Percentiles rank a stretch among this genome's conserved stretches.
These are phyloP conservation scores for Phycodurus eques DNA, from an alignment of 2,113 vertebrate genomes.

Conservation along the genomic window DNA sequence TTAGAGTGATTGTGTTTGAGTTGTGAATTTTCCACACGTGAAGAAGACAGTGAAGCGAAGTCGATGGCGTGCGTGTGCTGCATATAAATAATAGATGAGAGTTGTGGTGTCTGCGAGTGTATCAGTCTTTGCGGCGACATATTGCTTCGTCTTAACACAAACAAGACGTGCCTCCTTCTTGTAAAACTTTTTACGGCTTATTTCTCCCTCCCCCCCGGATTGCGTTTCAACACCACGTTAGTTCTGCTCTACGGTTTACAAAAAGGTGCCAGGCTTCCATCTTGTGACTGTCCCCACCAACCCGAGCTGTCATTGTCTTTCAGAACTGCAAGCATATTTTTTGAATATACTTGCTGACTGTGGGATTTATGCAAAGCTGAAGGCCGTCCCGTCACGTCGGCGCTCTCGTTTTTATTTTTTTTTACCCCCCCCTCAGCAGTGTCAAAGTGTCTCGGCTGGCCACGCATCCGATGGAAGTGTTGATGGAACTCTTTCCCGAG, in stretches of 20 bases:
- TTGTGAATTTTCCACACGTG: background rate
- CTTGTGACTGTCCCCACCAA: background rate
- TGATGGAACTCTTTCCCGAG: slow-evolving; percentile 17
- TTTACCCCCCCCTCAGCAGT: slow-evolving; percentile 3
- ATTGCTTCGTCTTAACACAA: background rate
- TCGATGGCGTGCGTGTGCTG: background rate
- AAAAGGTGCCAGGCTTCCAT: background rate
- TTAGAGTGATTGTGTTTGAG: too few species aligned
- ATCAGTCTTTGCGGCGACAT: background rate
- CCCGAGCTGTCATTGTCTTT: background rate
- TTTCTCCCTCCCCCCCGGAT: background rate
- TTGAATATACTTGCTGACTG: background rate
- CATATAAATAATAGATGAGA: background rate
- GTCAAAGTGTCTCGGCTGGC: background rate
- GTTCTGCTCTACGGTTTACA: background rate
- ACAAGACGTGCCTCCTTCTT: background rate
- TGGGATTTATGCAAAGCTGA: background rate
- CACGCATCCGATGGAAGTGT: slow-evolving; percentile 16
- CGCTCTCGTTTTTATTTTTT: slow-evolving; percentile 11
- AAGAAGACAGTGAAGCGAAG: background rate
- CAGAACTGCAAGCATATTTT: background rate
- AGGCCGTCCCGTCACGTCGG: background rate
- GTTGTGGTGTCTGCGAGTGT: background rate
- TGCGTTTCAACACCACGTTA: background rate
- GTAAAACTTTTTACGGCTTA: background rate